These are phyloP conservation scores for Myiozetetes cayanensis DNA, from an alignment of 2,113 vertebrate genomes.

Conservation along the genomic window DNA sequence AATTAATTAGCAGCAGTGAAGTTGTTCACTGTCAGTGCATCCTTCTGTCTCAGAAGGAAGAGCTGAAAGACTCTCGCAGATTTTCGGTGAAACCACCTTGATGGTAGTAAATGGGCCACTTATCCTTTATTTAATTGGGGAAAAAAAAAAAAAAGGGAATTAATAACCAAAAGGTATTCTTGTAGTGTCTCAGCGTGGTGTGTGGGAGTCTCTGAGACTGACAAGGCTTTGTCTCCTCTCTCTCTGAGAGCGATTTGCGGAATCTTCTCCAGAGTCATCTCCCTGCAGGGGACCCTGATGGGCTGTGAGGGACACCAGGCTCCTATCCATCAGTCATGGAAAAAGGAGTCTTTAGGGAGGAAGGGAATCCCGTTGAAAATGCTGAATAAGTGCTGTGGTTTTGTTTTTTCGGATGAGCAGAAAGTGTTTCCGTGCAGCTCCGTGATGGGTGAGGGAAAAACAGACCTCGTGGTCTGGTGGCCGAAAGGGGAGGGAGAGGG, in stretches of 20 bases:
- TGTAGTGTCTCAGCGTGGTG: neutral
- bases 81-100: neutral
- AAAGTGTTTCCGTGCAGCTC: neutral
- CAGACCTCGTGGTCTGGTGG: fast-evolving
- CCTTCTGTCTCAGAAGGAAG: neutral
- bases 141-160: neutral
- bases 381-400: neutral
- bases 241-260: neutral
- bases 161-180: neutral
- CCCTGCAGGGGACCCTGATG: neutral
- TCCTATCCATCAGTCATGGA: neutral
- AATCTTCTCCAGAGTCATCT: neutral
- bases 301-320: neutral
- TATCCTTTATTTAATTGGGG: neutral
- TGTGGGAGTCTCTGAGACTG: neutral
- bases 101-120: neutral
- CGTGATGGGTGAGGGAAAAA: neutral
- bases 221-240: neutral
- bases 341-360: neutral
- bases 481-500: neutral
- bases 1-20: neutral
- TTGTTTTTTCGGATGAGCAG: neutral
- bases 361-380: neutral
- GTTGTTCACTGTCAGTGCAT: neutral
- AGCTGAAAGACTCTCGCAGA: neutral